Evolutionary conservation across 2,888 invertebrate species (phyloP).

Genomic region (Plagodis dolabraria): DNA sequence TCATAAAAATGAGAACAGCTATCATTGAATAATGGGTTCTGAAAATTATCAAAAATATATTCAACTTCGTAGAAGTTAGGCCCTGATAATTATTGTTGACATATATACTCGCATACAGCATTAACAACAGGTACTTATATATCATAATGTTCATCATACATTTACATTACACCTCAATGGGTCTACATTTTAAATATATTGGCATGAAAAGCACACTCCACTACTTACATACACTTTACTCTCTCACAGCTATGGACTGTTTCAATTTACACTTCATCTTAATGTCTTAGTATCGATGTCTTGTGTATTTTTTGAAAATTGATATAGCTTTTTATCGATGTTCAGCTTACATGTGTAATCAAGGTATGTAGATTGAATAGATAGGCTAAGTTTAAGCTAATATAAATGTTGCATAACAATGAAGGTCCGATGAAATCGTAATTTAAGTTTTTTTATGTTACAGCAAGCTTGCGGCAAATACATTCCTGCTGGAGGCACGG

Average conservation of each 20-base stretch:
- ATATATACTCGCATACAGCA: slow-evolving; percentile 33
- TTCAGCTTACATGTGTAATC: slow-evolving; percentile 43
- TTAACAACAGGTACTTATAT: slow-evolving; percentile 24
- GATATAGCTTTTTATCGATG: slow-evolving; percentile 48
- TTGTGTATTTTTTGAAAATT: slow-evolving; percentile 38
- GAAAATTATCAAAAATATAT: background rate
- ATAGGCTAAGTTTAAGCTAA: slow-evolving; percentile 39
- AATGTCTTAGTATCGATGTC: slow-evolving; percentile 42
- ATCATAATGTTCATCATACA: slow-evolving; percentile 40
- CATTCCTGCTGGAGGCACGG: slow-evolving; percentile 93
- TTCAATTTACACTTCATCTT: slow-evolving; percentile 41
- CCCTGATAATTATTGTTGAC: slow-evolving; percentile 33
- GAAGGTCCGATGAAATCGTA: slow-evolving; percentile 4
- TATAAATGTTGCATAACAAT: slow-evolving; percentile 18
- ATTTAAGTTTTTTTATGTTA: slow-evolving; percentile 50
- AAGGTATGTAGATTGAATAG: slow-evolving; percentile 50
- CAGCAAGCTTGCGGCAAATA: slow-evolving; percentile 94
- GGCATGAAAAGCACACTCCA: slow-evolving; percentile 61
- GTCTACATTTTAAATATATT: slow-evolving; percentile 62
- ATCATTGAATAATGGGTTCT: slow-evolving; percentile 14
- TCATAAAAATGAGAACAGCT: slow-evolving; percentile 20
- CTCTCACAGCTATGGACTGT: slow-evolving; percentile 46
- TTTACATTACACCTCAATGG: slow-evolving; percentile 72
- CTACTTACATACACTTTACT: slow-evolving; percentile 43
- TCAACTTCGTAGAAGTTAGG: slow-evolving; percentile 10